These are phyloP conservation scores for Linurgus olivaceus DNA, from an alignment of 2,797 vertebrate species.

Conservation along the genomic window DNA sequence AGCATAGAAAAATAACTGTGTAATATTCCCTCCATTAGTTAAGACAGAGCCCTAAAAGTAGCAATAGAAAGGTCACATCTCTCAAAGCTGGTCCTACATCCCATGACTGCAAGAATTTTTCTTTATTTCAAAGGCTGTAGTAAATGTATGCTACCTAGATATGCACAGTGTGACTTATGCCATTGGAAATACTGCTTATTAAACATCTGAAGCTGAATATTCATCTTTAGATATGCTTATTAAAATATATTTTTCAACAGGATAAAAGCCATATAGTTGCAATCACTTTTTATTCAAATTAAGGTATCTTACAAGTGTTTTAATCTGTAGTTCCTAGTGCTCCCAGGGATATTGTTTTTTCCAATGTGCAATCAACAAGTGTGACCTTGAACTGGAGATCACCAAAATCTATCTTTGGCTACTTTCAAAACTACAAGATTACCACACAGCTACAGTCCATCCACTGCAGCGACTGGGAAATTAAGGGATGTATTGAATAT, in stretches of 20 bases:
- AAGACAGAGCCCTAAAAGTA: not conserved
- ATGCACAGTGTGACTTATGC: not conserved
- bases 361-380: conserved; percentile 81
- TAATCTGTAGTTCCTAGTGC: conserved; percentile 84
- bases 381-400: conserved; percentile 86
- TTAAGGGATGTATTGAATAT: conserved; percentile 79
- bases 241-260: not conserved
- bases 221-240: not conserved
- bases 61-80: not conserved
- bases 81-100: not conserved
- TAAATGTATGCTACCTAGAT: not conserved
- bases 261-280: not conserved
- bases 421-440: conserved; percentile 88
- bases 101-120: not conserved
- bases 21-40: not conserved
- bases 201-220: not conserved
- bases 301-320: not conserved
- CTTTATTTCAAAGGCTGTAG: not conserved
- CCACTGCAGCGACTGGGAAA: conserved; percentile 76
- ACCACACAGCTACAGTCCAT: conserved; percentile 79
- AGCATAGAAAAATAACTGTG: not conserved
- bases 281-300: not conserved
- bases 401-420: conserved; percentile 83
- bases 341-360: conserved; percentile 80
- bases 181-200: not conserved